These are phyloP conservation scores for Yponomeuta cagnagella DNA, from an alignment of 2,888 invertebrate genomes.

Conservation along the genomic window DNA sequence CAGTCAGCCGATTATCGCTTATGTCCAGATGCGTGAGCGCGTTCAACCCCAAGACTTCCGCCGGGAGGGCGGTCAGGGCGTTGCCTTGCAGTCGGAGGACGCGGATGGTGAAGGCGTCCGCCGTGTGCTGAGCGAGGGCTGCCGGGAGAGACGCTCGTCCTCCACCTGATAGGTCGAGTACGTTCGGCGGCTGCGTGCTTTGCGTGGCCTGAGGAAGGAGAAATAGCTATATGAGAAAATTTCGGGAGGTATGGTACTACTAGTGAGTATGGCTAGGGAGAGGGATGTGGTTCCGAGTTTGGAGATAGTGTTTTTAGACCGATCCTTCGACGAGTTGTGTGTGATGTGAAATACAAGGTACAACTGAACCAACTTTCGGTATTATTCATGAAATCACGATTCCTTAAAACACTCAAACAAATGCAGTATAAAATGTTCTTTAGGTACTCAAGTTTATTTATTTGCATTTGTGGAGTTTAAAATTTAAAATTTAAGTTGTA, in stretches of 20 bases:
- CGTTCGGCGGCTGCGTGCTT: slow-evolving; percentile 64
- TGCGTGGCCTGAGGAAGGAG: slow-evolving; percentile 51
- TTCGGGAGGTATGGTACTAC: background rate
- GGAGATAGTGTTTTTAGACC: no score
- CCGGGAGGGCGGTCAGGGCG: slow-evolving; percentile 76
- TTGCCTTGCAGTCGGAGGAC: slow-evolving; percentile 64
- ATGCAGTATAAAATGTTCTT: no score
- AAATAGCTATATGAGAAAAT: background rate
- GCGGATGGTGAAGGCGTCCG: slow-evolving; percentile 53
- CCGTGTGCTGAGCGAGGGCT: slow-evolving; percentile 50
- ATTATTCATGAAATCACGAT: no score
- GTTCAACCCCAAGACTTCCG: slow-evolving; percentile 75
- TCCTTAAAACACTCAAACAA: no score
- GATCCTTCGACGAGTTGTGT: no score
- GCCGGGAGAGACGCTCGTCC: slow-evolving; percentile 49
- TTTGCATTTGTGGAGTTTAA: no score
- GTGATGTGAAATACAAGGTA: no score
- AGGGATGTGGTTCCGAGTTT: no score
- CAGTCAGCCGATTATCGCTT: slow-evolving; percentile 79
- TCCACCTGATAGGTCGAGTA: slow-evolving; percentile 59
- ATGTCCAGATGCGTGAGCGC: slow-evolving; percentile 79
- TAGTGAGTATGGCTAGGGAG: no score
- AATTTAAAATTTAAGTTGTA: no score
- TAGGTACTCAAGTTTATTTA: no score
- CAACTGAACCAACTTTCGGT: no score